Conservation (phyloP, 1,140 invertebrate species). For the Pemphigus obesinymphae region DNA sequence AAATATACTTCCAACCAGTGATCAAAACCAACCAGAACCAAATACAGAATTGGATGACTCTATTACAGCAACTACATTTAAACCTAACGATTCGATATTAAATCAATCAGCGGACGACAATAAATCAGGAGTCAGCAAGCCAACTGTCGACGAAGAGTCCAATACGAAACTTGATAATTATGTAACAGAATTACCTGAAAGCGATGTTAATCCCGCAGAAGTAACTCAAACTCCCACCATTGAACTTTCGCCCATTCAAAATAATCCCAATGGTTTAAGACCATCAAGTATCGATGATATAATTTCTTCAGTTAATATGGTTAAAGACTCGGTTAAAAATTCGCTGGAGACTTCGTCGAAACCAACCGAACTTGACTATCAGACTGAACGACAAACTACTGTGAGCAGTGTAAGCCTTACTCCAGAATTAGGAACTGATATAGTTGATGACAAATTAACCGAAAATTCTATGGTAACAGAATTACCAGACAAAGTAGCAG, state of each 20-base stretch:
- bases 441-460: not conserved
- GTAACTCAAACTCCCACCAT: not conserved
- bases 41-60: not conserved
- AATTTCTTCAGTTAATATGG: constrained; percentile 1
- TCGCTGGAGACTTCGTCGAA: constrained; percentile 26
- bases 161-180: not conserved
- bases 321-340: constrained; percentile 17
- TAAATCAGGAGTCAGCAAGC: not conserved
- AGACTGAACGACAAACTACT: not conserved
- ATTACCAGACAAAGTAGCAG: not conserved
- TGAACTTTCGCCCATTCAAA: not conserved
- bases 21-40: not conserved
- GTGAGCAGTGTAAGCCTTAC: not conserved
- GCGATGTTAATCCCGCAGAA: not conserved
- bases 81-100: not conserved
- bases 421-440: not conserved
- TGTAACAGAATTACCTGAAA: not conserved
- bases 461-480: not conserved
- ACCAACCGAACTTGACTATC: not conserved
- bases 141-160: not conserved
- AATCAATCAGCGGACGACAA: not conserved
- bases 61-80: not conserved
- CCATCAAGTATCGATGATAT: constrained; percentile 5
- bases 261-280: not conserved
- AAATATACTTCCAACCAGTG: not conserved